Percentiles rank a stretch among this genome's conserved stretches.
Conservation (phyloP, 2,888 invertebrate genomes). For the Drosophila yooni region DNA sequence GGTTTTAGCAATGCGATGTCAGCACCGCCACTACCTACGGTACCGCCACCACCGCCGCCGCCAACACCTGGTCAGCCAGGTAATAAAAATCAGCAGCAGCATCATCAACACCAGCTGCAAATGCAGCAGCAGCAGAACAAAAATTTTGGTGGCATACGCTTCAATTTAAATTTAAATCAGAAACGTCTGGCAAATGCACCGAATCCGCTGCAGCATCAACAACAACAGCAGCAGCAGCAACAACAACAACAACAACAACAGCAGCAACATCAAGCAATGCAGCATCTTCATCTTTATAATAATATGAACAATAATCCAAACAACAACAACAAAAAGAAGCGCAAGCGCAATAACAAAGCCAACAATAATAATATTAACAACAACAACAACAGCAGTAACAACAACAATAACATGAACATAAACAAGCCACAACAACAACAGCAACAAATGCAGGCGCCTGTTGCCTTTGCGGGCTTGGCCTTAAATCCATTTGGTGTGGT, state of each 20-base stretch:
- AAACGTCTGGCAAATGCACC: conserved; percentile 82
- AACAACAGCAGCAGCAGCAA: conserved; percentile 46
- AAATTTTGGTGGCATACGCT: conserved; percentile 86
- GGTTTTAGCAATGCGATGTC: conserved; percentile 85
- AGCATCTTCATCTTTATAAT: conserved; percentile 53
- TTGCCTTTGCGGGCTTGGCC: conserved; percentile 22
- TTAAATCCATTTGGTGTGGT: conserved; percentile 54
- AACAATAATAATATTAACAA: conserved; percentile 38
- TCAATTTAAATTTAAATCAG: conserved; percentile 86
- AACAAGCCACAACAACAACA: conserved; percentile 28
- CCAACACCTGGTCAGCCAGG: conserved; percentile 81
- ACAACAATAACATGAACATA: conserved; percentile 30
- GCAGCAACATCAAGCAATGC: conserved; percentile 42
- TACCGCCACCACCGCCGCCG: conserved; percentile 85
- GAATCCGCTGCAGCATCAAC: conserved; percentile 80
- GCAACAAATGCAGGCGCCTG: conserved; percentile 28
- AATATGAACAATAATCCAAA: conserved; percentile 41
- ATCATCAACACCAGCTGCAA: conserved; percentile 50
- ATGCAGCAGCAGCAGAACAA: conserved; percentile 67
- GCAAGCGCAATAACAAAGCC: conserved; percentile 88
- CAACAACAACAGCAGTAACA: conserved; percentile 76
- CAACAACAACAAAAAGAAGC: conserved; percentile 89
- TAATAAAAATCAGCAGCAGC: conserved; percentile 43
- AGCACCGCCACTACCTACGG: conserved; percentile 87
- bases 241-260: conserved; percentile 34